Base-by-base conservation (phyloP, 2,888 invertebrate genomes). In the Folsomia candida region DNA sequence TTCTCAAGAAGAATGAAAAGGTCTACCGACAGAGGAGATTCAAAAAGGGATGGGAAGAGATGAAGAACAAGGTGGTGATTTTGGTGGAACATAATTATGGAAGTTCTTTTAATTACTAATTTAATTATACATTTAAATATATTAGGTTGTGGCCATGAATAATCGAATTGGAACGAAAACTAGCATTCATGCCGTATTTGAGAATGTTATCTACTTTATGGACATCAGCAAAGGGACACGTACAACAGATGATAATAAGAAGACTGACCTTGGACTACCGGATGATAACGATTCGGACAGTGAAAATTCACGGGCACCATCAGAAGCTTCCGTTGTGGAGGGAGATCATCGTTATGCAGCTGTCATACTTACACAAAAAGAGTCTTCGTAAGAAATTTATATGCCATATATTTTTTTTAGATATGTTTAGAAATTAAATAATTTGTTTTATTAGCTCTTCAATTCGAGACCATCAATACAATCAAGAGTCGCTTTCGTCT, bases 281-380 rank as follows among this genome's bases (percentile, higher is more conserved):
- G 37, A 37, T 37, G 37, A 37, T 9, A n/a, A n/a, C n/a, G 37
- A 9, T 37, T 37, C 37, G 37, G 37, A 37, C 14, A 37, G 37
- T 14, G 37, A 37, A 37, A n/a, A 14, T 54, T 4, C 18, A 14
- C 6, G 6, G n/a, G 47, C 47, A 9, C 9, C 9, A 47, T 18
- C 18, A 9, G 54, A 54, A n/a, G 6, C 54, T 54, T 54, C 54
- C 18, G 54, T 54, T 54, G 54, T 54, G 54, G 63, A 64, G 4
- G 73, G 73, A 51, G 78, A 78, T 68, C 78, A 78, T 70, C 68
- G 70, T 20, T 78, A 78, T 58, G 76, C 78, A 18, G 78, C 78
- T 11, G 76, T 77, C n/a, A 76, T 77, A 57, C 47, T 76, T 4
- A 76, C 73, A 0, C 76, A 78, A 60, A 72, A 68, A 25, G 67